phyloP scores from a whole-genome alignment of 1,140 invertebrate species.

The Eumaeus atala region DNA sequence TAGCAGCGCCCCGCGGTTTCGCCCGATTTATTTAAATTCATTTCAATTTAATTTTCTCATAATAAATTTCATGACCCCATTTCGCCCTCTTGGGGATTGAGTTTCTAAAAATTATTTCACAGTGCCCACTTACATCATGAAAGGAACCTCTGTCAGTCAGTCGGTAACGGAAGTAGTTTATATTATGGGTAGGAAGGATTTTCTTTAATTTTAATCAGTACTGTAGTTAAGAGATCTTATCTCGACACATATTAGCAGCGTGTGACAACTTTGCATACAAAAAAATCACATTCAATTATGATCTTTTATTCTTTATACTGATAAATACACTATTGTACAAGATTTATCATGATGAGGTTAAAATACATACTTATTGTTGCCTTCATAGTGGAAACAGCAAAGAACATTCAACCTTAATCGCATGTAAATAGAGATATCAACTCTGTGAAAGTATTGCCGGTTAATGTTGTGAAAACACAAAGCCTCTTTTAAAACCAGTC shows the following conservation, averaged over 20 bases:
- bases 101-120: too few species aligned
- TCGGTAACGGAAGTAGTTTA: too few species aligned
- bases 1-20: too few species aligned
- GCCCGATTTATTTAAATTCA: too few species aligned
- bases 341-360: conserved; percentile 38
- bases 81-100: too few species aligned
- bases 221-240: too few species aligned
- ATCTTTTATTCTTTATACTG: conserved; percentile 34
- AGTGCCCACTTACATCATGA: too few species aligned
- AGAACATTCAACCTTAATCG: not conserved
- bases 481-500: conserved; percentile 38
- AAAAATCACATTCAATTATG: conserved; percentile 38
- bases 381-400: not conserved
- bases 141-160: too few species aligned
- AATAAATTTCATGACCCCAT: too few species aligned
- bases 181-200: too few species aligned
- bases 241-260: conserved; percentile 22
- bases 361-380: not conserved
- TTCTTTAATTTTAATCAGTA: too few species aligned
- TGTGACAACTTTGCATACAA: conserved; percentile 34
- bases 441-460: not conserved
- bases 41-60: too few species aligned
- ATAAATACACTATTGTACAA: conserved; percentile 42
- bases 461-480: conserved; percentile 18
- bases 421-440: not conserved